Base-by-base conservation (phyloP, 2,113 vertebrate species). In the Actenoides hombroni region DNA sequence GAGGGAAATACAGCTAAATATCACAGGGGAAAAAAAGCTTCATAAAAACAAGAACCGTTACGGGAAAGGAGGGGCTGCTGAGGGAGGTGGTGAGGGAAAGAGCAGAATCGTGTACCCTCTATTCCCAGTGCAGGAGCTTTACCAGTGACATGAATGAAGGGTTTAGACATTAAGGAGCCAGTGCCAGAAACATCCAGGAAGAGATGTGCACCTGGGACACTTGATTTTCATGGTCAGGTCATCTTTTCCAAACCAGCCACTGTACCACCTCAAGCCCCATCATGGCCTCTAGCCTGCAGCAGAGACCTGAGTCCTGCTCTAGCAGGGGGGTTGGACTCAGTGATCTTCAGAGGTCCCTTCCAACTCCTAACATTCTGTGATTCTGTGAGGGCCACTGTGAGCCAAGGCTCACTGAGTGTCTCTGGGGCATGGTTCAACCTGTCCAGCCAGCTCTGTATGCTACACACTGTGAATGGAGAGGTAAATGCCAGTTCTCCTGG, bases 11-110 rank as follows among this genome's bases (percentile, higher is more conserved):
- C 0, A 79, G 18, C 24, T 86, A 56, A 84, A 33, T 68, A 78
- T 20, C 2, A 3, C 11, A 8, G 24, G 23, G 0, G 4, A 2
- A 1, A 49, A 21, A 33, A 69, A 59, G 4, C 26, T 83, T 84
- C 74, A 5, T 13, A 78, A 74, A 81, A 19, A 48, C 28, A 54
- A 61, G 53, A 42, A 81, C 28, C 65, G 57, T 40, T 48, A 54
- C 13, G 59, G 16, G 24, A 64, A 82, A 78, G 29, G 10, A 65
- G 39, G 5, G 9, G 13, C 44, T 87, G 31, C 39, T 79, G 67
- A 42, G 56, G 7, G 12, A 40, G 44, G 15, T 39, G 48, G 33
- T 68, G 16, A 37, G 39, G 61, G 60, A 83, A 74, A 44, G 29
- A 80, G 35, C n/a, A 75, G 31, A 64, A 19, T 0, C 1, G 68